phyloP scores from a whole-genome alignment of 2,888 invertebrate species.

The Campoletis raptor region DNA sequence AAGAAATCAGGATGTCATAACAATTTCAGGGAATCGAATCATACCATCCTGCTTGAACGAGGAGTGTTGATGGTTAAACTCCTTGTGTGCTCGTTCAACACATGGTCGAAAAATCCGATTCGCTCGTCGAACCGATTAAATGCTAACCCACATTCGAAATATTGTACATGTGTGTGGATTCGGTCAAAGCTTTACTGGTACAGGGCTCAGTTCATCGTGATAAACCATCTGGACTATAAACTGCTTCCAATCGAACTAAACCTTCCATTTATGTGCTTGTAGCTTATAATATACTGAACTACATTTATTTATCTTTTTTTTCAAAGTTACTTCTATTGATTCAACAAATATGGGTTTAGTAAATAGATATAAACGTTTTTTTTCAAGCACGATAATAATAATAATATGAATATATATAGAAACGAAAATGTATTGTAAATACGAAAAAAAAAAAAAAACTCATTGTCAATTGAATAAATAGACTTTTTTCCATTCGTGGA shows the following conservation, averaged over 20 bases:
- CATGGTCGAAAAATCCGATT: slow-evolving; percentile 66
- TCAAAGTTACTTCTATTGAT: not conserved
- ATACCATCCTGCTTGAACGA: slow-evolving; percentile 25
- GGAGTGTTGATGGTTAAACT: slow-evolving; percentile 9
- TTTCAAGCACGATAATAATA: not conserved
- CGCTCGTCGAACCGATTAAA: slow-evolving; percentile 62
- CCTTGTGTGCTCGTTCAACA: slow-evolving; percentile 54
- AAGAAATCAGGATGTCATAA: slow-evolving; percentile 65
- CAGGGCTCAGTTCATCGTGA: slow-evolving; percentile 66
- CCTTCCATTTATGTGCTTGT: slow-evolving; percentile 70
- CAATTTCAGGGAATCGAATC: slow-evolving; percentile 60
- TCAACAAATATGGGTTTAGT: not conserved
- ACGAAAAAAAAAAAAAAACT: too few species aligned
- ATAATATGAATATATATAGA: not conserved
- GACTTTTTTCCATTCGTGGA: not conserved
- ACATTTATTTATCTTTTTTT: not conserved
- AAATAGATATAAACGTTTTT: not conserved
- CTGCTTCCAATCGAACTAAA: slow-evolving; percentile 69
- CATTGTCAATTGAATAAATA: too few species aligned
- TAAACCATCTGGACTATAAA: slow-evolving; percentile 77
- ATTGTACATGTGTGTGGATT: slow-evolving; percentile 33
- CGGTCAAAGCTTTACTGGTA: slow-evolving; percentile 15
- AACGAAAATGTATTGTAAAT: not conserved
- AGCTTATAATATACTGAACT: slow-evolving; percentile 53
- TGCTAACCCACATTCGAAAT: slow-evolving; percentile 20